phyloP scores from a whole-genome alignment of 2,113 vertebrate genomes.

The Cathartes aura region DNA sequence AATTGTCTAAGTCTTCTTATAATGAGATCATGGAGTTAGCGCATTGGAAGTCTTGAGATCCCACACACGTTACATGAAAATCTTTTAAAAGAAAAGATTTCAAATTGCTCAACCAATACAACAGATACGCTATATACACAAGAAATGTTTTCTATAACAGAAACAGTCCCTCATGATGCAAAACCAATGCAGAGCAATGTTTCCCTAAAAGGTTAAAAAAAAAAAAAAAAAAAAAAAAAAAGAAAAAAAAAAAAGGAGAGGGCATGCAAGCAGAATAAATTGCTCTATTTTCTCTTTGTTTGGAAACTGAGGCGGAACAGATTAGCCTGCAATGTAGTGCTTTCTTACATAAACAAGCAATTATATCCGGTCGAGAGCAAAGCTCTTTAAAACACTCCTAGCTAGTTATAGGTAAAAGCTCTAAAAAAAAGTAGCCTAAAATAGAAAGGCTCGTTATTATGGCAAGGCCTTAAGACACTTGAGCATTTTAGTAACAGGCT shows the following conservation, averaged over 20 bases:
- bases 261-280: background rate
- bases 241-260: background rate
- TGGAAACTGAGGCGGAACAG: background rate
- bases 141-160: rapidly evolving
- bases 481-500: background rate
- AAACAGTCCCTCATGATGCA: background rate
- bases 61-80: background rate
- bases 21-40: background rate
- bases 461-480: background rate
- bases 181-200: background rate
- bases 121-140: background rate
- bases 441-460: background rate
- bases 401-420: background rate
- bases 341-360: background rate
- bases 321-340: background rate
- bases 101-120: background rate
- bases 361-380: background rate
- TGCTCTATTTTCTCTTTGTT: background rate
- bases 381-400: background rate
- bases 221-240: no score
- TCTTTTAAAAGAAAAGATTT: background rate
- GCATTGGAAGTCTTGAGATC: background rate
- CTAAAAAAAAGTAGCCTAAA: background rate
- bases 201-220: background rate
- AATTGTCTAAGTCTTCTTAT: background rate